Base-by-base conservation (phyloP, 2,113 vertebrate genomes). In the Upupa epops region DNA sequence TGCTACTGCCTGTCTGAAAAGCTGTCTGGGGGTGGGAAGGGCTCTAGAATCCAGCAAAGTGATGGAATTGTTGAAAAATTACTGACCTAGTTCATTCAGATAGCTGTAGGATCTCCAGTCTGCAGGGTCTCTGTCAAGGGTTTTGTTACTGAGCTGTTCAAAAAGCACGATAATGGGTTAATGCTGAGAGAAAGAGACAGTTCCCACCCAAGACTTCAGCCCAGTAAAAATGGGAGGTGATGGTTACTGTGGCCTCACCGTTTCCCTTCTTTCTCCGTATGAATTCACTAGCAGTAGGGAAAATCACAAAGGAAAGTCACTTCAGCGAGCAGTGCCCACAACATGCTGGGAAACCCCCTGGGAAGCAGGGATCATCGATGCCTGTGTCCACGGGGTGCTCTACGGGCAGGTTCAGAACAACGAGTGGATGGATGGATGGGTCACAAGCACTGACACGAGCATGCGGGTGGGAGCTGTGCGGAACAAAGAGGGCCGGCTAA, bases 101-200 rank as follows among this genome's bases (percentile, higher is more conserved):
- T 98, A 99, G 98, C 98, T 98, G 98, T 99, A 99, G 73, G 98
- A 97, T 97, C 98, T 98, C 99, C 99, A 99, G 93, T 98, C 98
- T 93, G 98, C 96, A 92, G 98, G 97, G 77, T 98, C 98, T 97
- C 98, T 97, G 97, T 97, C 97, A 54, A 97, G 98, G 96, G 97
- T 98, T 98, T 98, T 98, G 95, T 98, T 98, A 98, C 97, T 98
- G 83, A 98, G 98, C 98, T 99, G 97, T 97, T 95, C 94, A 97
- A 97, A 96, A 94, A 98, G 97, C 75, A 96, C 88, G 96, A 97
- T 94, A 98, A 88, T 68, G 83, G 70, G 96, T 98, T 97, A 98
- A 96, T 93, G 66, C 68, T 83, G 88, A 32, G 64, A 88, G 32
- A 74, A 83, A 90, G 17, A 64, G 42, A 88, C 71, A 89, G 84